These are phyloP conservation scores for Florisuga fusca DNA, from an alignment of 2,797 vertebrate species.

Conservation along the genomic window DNA sequence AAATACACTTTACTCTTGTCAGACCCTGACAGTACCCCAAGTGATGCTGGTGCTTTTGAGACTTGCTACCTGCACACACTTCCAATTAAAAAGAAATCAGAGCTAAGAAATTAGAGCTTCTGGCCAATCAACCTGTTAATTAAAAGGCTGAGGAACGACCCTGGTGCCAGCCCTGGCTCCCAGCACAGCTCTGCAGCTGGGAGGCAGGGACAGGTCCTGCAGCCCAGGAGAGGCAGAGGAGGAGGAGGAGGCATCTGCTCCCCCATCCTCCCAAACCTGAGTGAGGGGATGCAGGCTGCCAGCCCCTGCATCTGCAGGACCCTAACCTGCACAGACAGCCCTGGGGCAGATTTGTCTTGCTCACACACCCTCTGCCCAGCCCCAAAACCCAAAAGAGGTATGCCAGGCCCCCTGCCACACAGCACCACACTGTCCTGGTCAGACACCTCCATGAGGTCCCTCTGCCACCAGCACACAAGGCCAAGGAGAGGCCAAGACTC, in stretches of 20 bases:
- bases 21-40: neutral
- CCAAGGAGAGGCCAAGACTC: neutral
- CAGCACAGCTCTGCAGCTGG: neutral
- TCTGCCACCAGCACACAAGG: accelerated
- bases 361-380: neutral
- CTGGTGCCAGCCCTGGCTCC: neutral
- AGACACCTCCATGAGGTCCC: neutral
- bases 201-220: neutral
- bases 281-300: neutral
- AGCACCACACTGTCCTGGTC: neutral
- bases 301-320: accelerated
- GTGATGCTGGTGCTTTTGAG: neutral
- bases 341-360: neutral
- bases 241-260: neutral
- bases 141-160: neutral
- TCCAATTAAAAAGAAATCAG: neutral
- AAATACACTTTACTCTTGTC: neutral
- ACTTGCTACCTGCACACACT: neutral
- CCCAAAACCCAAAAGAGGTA: neutral
- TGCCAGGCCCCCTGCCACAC: neutral
- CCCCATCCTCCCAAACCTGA: neutral
- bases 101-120: neutral
- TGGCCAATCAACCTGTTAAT: neutral
- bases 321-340: neutral
- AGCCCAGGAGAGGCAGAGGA: neutral